Evolutionary conservation across 2,113 vertebrate species (phyloP), one percentile per base, ranked within the genome.

Genomic region (Ibidorhyncha struthersii): DNA sequence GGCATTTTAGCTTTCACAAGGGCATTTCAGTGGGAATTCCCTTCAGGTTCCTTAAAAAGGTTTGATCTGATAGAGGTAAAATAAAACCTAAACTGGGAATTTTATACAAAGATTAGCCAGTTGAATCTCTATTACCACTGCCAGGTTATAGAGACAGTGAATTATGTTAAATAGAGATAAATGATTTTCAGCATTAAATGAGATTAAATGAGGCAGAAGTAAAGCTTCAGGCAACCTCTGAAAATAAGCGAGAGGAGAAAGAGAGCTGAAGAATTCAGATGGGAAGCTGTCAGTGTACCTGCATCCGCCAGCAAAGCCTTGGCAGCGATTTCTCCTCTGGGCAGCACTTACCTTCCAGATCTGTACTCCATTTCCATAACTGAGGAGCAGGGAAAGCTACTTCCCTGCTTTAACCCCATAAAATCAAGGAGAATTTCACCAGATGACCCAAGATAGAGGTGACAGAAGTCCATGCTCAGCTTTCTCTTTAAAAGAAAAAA

Each of bases 141-240:
- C 36, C 84, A 85, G 65, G 40, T 81, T 82, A 79, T 30, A 81
- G 49, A 90, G 53, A 80, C 19, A 65, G 47, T 41, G 38, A 82
- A 69, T 80, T 85, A 55, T 49, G 4, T 65, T 77, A 82, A 93
- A 89, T 8, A 41, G 34, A 79, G 55, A 76, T 27, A 59, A 89
- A 89, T 61, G 0, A 45, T 52, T 85, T 94, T 69, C 66, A 43
- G 13, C 21, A 52, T 45, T 63, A 79, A 79, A 61, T 71, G 23
- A 89, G 26, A 77, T 61, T 87, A 78, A 94, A 87, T 65, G 45
- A 88, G 16, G 62, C 62, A 85, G 70, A 91, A 94, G 9, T 61
- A 85, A 93, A 61, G 47, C 50, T 87, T 74, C 43, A 61, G 34
- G 27, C 30, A 89, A 15, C 4, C 50, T 74, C 66, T 81, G 76